phyloP scores from a whole-genome alignment of 2,888 invertebrate genomes.

The Nemotelus nigrinus region DNA sequence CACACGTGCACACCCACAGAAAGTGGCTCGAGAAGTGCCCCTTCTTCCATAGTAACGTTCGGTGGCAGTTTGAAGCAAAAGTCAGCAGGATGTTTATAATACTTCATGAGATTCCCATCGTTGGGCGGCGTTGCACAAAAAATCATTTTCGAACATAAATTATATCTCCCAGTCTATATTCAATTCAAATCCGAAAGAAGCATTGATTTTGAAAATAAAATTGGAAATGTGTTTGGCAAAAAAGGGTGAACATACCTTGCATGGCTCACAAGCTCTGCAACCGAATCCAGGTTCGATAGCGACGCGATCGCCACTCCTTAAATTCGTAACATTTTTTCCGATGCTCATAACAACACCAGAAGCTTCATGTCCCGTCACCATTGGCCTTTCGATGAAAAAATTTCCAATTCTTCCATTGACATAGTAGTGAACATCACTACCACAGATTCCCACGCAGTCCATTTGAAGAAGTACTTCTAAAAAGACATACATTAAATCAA shows the following conservation, averaged over 20 bases:
- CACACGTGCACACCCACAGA: slow-evolving; percentile 95
- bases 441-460: slow-evolving; percentile 96
- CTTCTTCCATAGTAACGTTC: slow-evolving; percentile 90
- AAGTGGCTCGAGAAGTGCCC: slow-evolving; percentile 91
- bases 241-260: slow-evolving; percentile 68
- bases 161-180: slow-evolving; percentile 76
- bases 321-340: slow-evolving; percentile 72
- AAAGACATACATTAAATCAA: slow-evolving; percentile 50
- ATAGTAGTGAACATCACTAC: slow-evolving; percentile 94
- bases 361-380: slow-evolving; percentile 96
- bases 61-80: slow-evolving; percentile 91
- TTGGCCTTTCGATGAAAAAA: slow-evolving; percentile 86
- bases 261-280: slow-evolving; percentile 84
- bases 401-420: slow-evolving; percentile 85
- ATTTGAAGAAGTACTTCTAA: slow-evolving; percentile 87
- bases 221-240: too few relatives aligned
- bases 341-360: slow-evolving; percentile 82
- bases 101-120: slow-evolving; percentile 88
- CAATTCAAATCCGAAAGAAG: not conserved
- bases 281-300: slow-evolving; percentile 94
- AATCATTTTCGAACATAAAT: slow-evolving; percentile 85
- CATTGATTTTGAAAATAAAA: not conserved
- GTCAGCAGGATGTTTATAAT: slow-evolving; percentile 89
- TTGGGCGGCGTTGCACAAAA: slow-evolving; percentile 97
- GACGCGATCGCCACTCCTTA: slow-evolving; percentile 87